These are phyloP conservation scores for Emys orbicularis DNA, from an alignment of 2,797 vertebrate species.

Conservation along the genomic window DNA sequence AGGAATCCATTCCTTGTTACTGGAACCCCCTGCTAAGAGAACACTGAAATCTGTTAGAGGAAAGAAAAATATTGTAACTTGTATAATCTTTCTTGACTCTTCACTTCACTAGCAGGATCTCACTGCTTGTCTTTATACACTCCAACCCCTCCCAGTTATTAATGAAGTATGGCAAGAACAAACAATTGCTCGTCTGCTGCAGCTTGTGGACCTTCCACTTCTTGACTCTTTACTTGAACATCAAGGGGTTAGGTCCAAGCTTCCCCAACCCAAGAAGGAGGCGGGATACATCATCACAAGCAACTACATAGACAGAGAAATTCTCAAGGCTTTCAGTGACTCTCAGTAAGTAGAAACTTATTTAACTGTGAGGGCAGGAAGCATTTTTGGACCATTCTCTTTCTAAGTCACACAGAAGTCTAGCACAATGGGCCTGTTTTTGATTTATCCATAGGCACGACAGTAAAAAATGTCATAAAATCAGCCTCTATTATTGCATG, in stretches of 20 bases:
- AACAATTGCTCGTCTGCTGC: slow-evolving; percentile 91
- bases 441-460: not conserved
- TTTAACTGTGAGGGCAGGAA: not conserved
- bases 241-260: slow-evolving; percentile 73
- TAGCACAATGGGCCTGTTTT: not conserved
- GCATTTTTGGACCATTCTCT: not conserved
- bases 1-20: not conserved
- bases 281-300: slow-evolving; percentile 86
- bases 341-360: slow-evolving; percentile 88
- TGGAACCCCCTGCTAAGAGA: not conserved
- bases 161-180: slow-evolving; percentile 96
- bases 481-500: not conserved
- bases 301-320: slow-evolving; percentile 93
- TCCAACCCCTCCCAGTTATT: slow-evolving; percentile 84
- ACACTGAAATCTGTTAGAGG: not conserved
- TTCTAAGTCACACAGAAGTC: not conserved
- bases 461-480: not conserved
- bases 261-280: slow-evolving; percentile 83
- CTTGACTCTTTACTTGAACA: slow-evolving; percentile 91
- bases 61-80: not conserved
- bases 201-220: slow-evolving; percentile 95
- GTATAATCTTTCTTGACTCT: not conserved
- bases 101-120: not conserved
- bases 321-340: slow-evolving; percentile 97
- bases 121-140: not conserved